phyloP scores from a whole-genome alignment of 2,113 vertebrate genomes.

The Nothobranchius kuhntae region DNA sequence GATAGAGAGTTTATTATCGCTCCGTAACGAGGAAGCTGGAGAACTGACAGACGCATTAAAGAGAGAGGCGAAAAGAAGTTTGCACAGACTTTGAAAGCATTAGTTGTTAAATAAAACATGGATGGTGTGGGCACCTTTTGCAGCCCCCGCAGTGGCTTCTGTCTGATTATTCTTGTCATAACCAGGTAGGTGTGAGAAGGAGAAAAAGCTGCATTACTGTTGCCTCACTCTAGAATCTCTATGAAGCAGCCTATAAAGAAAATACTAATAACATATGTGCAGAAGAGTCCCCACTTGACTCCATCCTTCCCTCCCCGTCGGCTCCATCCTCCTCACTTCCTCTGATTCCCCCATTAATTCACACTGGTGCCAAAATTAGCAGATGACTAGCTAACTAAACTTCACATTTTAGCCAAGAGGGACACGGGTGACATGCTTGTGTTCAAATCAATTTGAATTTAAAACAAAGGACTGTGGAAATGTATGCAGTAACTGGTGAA shows the following conservation, averaged over 20 bases:
- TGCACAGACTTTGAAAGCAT: constrained; percentile 60
- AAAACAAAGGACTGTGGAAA: constrained; percentile 76
- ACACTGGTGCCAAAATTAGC: constrained; percentile 60
- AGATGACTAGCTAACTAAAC: constrained; percentile 75
- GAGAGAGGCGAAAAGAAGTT: constrained; percentile 50
- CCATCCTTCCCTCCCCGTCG: constrained; percentile 10
- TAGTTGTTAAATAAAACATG: constrained; percentile 74
- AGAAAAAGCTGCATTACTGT: constrained; percentile 33
- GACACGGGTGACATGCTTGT: constrained; percentile 40
- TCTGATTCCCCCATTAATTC: constrained; percentile 46
- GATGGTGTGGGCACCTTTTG: constrained; percentile 51
- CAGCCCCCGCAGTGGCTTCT: constrained; percentile 44
- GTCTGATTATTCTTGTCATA: constrained; percentile 71
- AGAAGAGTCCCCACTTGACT: constrained; percentile 12
- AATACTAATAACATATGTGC: constrained; percentile 6
- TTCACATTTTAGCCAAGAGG: constrained; percentile 67
- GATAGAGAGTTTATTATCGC: constrained; percentile 62
- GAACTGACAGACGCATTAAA: constrained; percentile 63
- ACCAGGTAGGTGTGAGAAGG: constrained; percentile 56
- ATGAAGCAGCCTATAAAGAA: constrained; percentile 9
- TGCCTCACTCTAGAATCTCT: constrained; percentile 39
- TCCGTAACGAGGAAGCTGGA: constrained; percentile 44
- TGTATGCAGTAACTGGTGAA: constrained; percentile 66
- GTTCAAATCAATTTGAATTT: constrained; percentile 66
- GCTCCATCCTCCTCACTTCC: constrained; percentile 31